Evolutionary conservation across 2,113 vertebrate species (phyloP), one percentile per base, ranked within the genome.

Genomic region (sheep (Ovis aries)): DNA sequence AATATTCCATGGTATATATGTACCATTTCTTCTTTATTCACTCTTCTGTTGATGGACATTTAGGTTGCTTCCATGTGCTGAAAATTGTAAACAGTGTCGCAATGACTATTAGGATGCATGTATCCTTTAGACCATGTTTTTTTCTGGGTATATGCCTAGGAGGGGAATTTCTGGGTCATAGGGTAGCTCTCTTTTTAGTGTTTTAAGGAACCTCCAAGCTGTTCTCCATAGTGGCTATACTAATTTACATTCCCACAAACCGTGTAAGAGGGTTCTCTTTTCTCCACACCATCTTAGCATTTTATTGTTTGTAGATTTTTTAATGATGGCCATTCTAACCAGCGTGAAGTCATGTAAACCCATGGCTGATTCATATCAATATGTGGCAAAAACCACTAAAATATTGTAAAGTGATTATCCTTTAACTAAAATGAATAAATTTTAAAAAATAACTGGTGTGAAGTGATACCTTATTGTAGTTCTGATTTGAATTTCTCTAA

Each of bases 381-480:
- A 17, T 67, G 19, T 67, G 62, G 62, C 33, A 67, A 67, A 64
- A 67, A n/a, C 16, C 62, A 67, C 62, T 67, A n/a, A n/a, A 67
- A 5, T 67, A 67, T 19, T 67, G 16, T 67, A 67, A 19, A 67
- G 16, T 19, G n/a, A 19, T n/a, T 5, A 67, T 16, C 62, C 62
- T 67, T n/a, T n/a, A 67, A 19, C 62, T n/a, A 67, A 67, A 67
- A n/a, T 67, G 10, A 67, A 67, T n/a, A 62, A 33, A 62, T 67
- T n/a, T 0, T 2, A 67, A 67, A 67, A n/a, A n/a, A n/a, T 21
- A 67, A 36, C n/a, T 0, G 0, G 8, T 36, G 17, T 67, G 64
- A 36, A 21, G n/a, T 67, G n/a, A 67, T 11, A 67, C 8, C 64
- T 67, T 36, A 67, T 36, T 67, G n/a, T 67, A 36, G 64, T 21